Evolutionary conservation across 1,140 invertebrate species (phyloP).

Genomic region (Neocloeon triangulifer): DNA sequence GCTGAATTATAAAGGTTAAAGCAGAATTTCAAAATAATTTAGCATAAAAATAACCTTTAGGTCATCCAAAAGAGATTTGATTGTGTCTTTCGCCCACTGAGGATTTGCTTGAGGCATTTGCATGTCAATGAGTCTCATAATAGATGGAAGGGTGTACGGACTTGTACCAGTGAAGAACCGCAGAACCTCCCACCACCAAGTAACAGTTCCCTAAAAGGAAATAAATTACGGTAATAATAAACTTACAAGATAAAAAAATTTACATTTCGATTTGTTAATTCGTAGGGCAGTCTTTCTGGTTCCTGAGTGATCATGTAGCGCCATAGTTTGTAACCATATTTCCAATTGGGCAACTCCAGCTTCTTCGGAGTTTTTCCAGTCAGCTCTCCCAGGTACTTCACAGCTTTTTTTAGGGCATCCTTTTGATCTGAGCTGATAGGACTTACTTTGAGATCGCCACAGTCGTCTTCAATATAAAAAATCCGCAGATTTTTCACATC

Average conservation of each 20-base stretch:
- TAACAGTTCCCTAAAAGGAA: constrained; percentile 16
- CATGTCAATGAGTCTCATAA: constrained; percentile 41
- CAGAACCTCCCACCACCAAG: constrained; percentile 24
- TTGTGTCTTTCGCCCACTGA: constrained; percentile 23
- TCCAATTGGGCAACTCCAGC: constrained; percentile 28
- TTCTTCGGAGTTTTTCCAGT: constrained; percentile 11
- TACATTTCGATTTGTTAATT: constrained; percentile 34
- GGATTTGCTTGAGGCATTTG: constrained; percentile 34
- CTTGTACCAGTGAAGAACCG: constrained; percentile 31
- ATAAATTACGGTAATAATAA: no score
- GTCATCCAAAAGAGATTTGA: constrained; percentile 3
- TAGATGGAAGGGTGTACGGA: constrained; percentile 35
- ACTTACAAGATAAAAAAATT: no score
- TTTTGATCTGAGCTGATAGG: constrained; percentile 8
- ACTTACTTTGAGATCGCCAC: constrained; percentile 8
- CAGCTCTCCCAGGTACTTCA: constrained; percentile 3
- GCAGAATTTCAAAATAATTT: no score
- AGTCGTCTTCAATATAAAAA: no score
- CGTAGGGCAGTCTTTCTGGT: constrained; percentile 28
- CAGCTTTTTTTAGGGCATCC: constrained; percentile 2
- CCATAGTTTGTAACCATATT: constrained; percentile 42
- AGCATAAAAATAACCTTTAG: constrained; percentile 2
- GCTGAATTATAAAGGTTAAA: no score
- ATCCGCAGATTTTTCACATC: no score
- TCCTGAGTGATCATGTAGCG: constrained; percentile 50